Evolutionary conservation across 2,888 invertebrate species (phyloP).

Genomic region (Biston betularia): DNA sequence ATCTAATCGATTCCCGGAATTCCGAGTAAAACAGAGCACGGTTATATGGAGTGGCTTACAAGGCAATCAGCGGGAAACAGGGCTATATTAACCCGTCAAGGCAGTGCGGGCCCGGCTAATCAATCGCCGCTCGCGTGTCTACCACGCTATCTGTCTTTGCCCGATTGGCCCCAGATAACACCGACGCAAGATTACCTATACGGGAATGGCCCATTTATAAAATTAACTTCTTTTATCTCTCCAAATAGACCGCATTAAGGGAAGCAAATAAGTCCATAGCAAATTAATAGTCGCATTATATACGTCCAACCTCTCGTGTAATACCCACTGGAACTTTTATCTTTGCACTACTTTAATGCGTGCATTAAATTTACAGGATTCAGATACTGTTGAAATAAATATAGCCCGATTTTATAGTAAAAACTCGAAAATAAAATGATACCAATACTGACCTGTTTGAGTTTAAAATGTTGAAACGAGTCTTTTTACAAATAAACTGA

Average conservation of each 20-base stretch:
- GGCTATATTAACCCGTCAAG: slow-evolving; percentile 84
- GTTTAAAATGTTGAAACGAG: slow-evolving; percentile 25
- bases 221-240: slow-evolving; percentile 83
- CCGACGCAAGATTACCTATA: slow-evolving; percentile 80
- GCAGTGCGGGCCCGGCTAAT: slow-evolving; percentile 80
- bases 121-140: slow-evolving; percentile 84
- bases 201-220: slow-evolving; percentile 82
- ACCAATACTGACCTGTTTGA: slow-evolving; percentile 28
- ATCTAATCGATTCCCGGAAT: slow-evolving; percentile 72
- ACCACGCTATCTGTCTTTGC: slow-evolving; percentile 84
- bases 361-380: slow-evolving; percentile 40
- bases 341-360: slow-evolving; percentile 31
- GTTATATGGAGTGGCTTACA: slow-evolving; percentile 66
- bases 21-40: slow-evolving; percentile 69
- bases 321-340: slow-evolving; percentile 24
- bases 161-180: slow-evolving; percentile 82
- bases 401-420: slow-evolving; percentile 33
- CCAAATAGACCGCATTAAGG: slow-evolving; percentile 74
- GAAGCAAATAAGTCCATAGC: slow-evolving; percentile 77
- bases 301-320: slow-evolving; percentile 50
- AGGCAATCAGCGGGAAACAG: slow-evolving; percentile 78
- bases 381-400: slow-evolving; percentile 36
- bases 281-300: slow-evolving; percentile 67
- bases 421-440: slow-evolving; percentile 38
- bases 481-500: slow-evolving; percentile 30